Percentiles rank a stretch among this genome's conserved stretches.
phyloP scores from a whole-genome alignment of 2,797 vertebrate genomes.

The Centropyge bicolor region DNA sequence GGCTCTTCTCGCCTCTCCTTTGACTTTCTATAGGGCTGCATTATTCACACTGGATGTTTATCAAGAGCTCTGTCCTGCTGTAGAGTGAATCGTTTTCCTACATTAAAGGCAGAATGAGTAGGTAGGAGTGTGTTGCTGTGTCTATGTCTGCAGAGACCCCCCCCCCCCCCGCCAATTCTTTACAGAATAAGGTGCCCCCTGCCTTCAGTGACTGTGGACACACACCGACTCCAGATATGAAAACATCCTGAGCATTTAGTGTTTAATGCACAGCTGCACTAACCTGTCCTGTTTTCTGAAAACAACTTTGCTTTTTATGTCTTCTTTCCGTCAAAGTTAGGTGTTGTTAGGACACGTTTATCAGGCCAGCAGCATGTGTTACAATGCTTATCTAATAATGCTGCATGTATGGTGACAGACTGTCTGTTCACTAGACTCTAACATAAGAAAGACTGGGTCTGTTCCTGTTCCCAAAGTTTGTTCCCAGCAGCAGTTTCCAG shows the following conservation, averaged over 20 bases:
- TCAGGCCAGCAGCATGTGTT: neutral
- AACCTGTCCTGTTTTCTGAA: neutral
- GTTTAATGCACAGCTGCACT: neutral
- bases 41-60: neutral
- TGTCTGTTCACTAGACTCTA: slow-evolving; percentile 8
- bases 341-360: neutral
- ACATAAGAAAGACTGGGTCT: slow-evolving; percentile 2
- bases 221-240: neutral
- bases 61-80: neutral
- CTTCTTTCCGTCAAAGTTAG: neutral
- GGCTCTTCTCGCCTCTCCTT: neutral
- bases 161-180: neutral
- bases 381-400: slow-evolving; percentile 1
- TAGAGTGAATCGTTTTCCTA: neutral
- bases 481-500: slow-evolving; percentile 23
- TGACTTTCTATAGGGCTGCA: neutral
- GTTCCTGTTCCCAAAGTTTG: slow-evolving; percentile 17
- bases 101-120: too few relatives aligned
- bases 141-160: too few relatives aligned
- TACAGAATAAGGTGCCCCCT: neutral
- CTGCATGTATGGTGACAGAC: neutral
- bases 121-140: too few relatives aligned
- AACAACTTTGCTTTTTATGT: neutral
- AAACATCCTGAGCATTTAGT: neutral
- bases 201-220: neutral